Evolutionary conservation across 2,888 invertebrate genomes (phyloP).

Genomic region (Bhutanitis thaidina): DNA sequence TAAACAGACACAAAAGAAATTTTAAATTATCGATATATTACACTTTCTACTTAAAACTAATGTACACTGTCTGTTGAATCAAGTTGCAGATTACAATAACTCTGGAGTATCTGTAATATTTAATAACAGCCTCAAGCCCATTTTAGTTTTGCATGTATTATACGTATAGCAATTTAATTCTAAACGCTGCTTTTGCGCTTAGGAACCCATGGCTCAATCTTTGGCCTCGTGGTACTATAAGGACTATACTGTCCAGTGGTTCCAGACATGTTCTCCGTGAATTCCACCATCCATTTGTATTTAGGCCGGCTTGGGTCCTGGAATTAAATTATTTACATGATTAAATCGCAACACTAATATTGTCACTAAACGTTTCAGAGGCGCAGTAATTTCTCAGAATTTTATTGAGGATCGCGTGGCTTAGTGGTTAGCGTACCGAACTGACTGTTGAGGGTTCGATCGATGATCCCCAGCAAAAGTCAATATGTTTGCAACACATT

Average conservation of each 20-base stretch:
- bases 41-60: conserved; percentile 61
- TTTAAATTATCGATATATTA: conserved; percentile 38
- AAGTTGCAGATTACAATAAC: not conserved
- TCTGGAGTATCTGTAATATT: too few species aligned
- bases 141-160: not conserved
- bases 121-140: not conserved
- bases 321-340: conserved; percentile 13
- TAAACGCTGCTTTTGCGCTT: conserved; percentile 36
- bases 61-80: not conserved
- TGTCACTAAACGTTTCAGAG: too few species aligned
- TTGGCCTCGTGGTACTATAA: conserved; percentile 92
- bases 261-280: conserved; percentile 91
- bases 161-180: not conserved
- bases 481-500: too few species aligned
- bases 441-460: too few species aligned
- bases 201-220: conserved; percentile 92
- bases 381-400: too few species aligned
- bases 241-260: conserved; percentile 91
- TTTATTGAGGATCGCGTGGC: too few species aligned
- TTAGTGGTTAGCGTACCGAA: too few species aligned
- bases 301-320: conserved; percentile 87
- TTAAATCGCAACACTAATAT: too few species aligned
- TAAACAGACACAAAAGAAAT: not conserved
- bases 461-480: too few species aligned
- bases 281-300: conserved; percentile 92